These are phyloP conservation scores for Cerastoderma edule DNA, from an alignment of 2,888 invertebrate species.

Conservation along the genomic window DNA sequence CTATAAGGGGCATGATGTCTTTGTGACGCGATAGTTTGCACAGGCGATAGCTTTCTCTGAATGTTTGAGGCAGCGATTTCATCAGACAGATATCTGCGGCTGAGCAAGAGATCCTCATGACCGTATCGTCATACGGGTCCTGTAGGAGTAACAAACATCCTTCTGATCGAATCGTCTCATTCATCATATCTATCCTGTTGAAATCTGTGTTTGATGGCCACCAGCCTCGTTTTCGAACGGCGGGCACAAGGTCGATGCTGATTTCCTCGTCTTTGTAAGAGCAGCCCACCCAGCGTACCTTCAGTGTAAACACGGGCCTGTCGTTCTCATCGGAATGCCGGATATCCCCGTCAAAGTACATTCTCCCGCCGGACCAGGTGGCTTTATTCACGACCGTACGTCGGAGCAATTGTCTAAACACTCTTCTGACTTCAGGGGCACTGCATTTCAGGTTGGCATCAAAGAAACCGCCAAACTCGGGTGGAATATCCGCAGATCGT, in stretches of 20 bases:
- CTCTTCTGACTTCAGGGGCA: conserved; percentile 9
- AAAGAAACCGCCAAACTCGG: conserved; percentile 15
- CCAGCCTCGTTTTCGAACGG: conserved; percentile 22
- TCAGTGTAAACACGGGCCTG: conserved; percentile 26
- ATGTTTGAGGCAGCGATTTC: conserved; percentile 20
- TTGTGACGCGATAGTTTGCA: conserved; percentile 20
- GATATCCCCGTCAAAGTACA: conserved; percentile 17
- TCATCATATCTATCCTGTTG: conserved; percentile 14
- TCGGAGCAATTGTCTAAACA: conserved; percentile 11
- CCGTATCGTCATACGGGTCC: not conserved
- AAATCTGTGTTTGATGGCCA: conserved; percentile 20
- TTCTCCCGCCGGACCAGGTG: conserved; percentile 1
- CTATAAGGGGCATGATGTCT: not conserved
- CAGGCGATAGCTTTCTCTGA: conserved; percentile 26
- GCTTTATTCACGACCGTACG: conserved; percentile 3
- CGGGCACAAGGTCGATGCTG: conserved; percentile 28
- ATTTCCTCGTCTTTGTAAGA: conserved; percentile 22
- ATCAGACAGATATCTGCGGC: conserved; percentile 23
- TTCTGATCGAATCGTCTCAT: conserved; percentile 5
- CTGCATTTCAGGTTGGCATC: conserved; percentile 2
- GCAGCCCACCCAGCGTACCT: conserved; percentile 14
- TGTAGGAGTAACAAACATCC: conserved; percentile 27
- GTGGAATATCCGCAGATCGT: conserved; percentile 5
- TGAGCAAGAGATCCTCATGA: conserved; percentile 20
- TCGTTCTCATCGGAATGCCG: conserved; percentile 13